Evolutionary conservation across 1,140 invertebrate species (phyloP), one percentile per base, ranked within the genome.

Genomic region (Antheraea pernyi): DNA sequence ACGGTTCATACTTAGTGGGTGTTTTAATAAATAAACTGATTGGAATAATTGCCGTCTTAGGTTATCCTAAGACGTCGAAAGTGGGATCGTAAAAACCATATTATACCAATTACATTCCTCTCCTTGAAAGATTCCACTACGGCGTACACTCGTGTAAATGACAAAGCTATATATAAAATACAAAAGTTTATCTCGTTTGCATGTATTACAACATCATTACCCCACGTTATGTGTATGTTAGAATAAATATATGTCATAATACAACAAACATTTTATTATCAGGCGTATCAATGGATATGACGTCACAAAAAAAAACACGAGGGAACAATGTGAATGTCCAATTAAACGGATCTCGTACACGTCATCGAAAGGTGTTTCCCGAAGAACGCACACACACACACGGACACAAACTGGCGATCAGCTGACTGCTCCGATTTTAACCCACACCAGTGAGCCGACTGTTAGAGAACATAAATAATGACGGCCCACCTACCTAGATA

Each of bases 381-480:
- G 86, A 92, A 91, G 90, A 91, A 91, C 88, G 88, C 82, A 87
- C 87, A 81, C 86, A 90, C 85, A 91, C 86, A 85, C 75, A 74
- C 78, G 16, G 6, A 53, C 7, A 53, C 46, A 53, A 53, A 53
- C 67, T 69, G 59, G 81, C 75, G 82, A 91, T 87, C 90, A 92
- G 90, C 90, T 91, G 90, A 91, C 84, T 92, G 90, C 88, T 91
- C 88, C 85, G 90, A 91, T 92, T 92, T 91, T 87, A 92, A 89
- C 88, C 77, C 86, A 90, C 88, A 90, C 89, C 81, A 87, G 76
- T 73, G 76, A 80, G 78, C 78, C 80, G 80, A 83, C 81, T 87
- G 88, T 92, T 91, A 92, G 88, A 91, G 89, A 92, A 91, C 90
- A 92, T 92, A 91, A 92, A 92, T 92, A 92, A 92, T 92, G 89